These are phyloP conservation scores for Psammodynastes pulverulentus DNA, from an alignment of 2,113 vertebrate genomes.

Conservation along the genomic window DNA sequence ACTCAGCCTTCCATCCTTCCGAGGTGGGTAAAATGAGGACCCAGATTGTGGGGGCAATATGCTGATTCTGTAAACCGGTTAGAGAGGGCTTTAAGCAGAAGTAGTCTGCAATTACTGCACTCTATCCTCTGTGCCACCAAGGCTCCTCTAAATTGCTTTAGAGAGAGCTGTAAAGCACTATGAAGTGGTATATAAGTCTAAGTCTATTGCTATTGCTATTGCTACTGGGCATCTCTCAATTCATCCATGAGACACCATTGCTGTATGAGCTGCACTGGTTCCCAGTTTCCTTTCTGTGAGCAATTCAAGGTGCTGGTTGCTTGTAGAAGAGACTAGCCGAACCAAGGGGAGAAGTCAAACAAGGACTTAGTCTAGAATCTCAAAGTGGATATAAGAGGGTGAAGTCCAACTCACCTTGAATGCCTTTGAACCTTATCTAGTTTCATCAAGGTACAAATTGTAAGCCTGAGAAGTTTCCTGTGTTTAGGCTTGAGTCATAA, in stretches of 20 bases:
- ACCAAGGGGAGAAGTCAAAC: not conserved
- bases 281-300: not conserved
- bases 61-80: too few species aligned
- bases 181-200: too few species aligned
- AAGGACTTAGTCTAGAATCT: not conserved
- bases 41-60: too few species aligned
- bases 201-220: too few species aligned
- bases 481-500: not conserved
- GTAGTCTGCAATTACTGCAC: too few species aligned
- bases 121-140: too few species aligned
- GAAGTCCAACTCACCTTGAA: not conserved
- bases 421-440: not conserved
- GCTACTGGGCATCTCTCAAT: not conserved
- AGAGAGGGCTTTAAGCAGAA: too few species aligned
- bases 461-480: not conserved
- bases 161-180: too few species aligned
- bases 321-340: too few species aligned
- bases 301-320: not conserved
- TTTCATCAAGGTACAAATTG: not conserved
- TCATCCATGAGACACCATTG: not conserved
- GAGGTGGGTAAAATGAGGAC: too few species aligned
- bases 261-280: not conserved
- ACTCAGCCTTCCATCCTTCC: too few species aligned
- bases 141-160: too few species aligned
- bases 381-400: not conserved